Evolutionary conservation across 2,113 vertebrate genomes (phyloP).

Genomic region (Zootoca vivipara): DNA sequence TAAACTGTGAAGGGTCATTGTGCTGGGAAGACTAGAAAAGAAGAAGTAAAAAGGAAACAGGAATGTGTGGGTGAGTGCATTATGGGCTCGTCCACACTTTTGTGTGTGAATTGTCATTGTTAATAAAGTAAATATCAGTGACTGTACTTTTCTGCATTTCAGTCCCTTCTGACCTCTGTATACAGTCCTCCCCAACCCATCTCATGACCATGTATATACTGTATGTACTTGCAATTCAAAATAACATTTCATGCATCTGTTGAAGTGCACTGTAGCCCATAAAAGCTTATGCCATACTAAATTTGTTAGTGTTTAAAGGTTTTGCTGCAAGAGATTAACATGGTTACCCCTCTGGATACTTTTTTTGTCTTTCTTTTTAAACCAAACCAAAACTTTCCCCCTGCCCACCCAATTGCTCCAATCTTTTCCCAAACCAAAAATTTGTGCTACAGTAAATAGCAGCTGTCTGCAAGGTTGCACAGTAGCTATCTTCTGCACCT

Average conservation of each 20-base stretch:
- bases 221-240: no score
- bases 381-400: not conserved
- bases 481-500: not conserved
- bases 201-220: no score
- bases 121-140: no score
- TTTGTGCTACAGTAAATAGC: not conserved
- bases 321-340: no score
- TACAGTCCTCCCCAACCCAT: no score
- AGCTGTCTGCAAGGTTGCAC: not conserved
- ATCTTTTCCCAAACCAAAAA: not conserved
- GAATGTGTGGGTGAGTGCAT: not conserved
- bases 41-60: not conserved
- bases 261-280: no score
- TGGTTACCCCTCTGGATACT: no score
- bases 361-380: not conserved
- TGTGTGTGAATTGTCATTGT: not conserved
- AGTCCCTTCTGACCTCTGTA: no score
- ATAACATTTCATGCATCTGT: no score
- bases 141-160: no score
- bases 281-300: no score
- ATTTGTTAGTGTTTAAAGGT: no score
- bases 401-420: not conserved
- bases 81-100: not conserved
- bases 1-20: slow-evolving; percentile 3
- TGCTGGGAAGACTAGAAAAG: not conserved